phyloP scores from a whole-genome alignment of 2,113 vertebrate species.

The Barbus barbus region DNA sequence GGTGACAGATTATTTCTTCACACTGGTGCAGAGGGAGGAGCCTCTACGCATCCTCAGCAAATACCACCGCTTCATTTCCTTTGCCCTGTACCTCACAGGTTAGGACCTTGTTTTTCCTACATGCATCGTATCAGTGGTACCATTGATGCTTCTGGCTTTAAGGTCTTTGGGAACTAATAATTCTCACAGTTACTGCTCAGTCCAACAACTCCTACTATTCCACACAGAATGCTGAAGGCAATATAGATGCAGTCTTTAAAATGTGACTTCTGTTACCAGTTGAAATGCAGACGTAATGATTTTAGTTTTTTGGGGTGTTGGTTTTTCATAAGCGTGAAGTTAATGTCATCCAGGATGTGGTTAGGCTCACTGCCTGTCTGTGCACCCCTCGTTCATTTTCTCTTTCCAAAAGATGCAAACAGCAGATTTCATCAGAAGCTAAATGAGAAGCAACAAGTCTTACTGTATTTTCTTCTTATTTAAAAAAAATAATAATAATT shows the following conservation, averaged over 20 bases:
- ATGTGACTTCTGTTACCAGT: neutral
- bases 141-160: neutral
- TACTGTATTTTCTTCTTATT: neutral
- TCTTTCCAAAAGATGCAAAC: conserved; percentile 10
- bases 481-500: too few relatives aligned
- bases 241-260: neutral
- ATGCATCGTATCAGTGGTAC: neutral
- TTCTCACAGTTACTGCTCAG: neutral
- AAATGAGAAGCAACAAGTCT: neutral
- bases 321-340: neutral
- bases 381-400: neutral
- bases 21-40: conserved; percentile 95
- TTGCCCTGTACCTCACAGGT: conserved; percentile 96
- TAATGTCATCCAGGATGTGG: conserved; percentile 27
- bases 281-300: neutral
- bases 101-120: conserved; percentile 10
- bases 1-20: conserved; percentile 96
- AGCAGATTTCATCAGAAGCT: neutral
- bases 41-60: conserved; percentile 94
- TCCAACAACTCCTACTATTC: neutral
- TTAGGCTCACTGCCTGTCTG: neutral
- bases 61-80: conserved; percentile 98
- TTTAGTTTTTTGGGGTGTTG: neutral
- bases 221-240: neutral
- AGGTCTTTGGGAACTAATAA: neutral